A percentile compares a stretch with the other conserved stretches of the same genome.
These are phyloP conservation scores for Ptychobarbus kaznakovi DNA, from an alignment of 2,797 vertebrate genomes.

Conservation along the genomic window DNA sequence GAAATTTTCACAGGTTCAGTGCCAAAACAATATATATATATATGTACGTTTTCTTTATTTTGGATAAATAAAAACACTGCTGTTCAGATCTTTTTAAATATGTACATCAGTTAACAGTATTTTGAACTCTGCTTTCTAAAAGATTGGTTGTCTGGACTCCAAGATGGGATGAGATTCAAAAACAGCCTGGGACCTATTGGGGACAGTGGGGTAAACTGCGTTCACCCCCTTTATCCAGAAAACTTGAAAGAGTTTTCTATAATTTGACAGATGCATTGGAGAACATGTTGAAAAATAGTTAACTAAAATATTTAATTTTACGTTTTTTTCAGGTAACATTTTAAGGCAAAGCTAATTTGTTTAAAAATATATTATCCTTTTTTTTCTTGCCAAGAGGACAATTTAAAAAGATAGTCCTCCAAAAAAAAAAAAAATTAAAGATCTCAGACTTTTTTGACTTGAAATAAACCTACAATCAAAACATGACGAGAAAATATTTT, in stretches of 20 bases:
- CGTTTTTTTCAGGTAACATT: too few species aligned
- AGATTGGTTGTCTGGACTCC: background rate
- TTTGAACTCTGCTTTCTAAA: background rate
- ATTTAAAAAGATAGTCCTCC: background rate
- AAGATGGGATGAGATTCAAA: background rate
- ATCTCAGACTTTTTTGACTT: background rate
- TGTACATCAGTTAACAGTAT: background rate
- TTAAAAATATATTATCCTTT: too few species aligned
- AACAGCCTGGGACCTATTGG: too few species aligned
- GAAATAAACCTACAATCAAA: background rate
- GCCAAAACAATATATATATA: background rate
- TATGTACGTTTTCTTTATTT: background rate
- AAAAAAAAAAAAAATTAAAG: background rate
- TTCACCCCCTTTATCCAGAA: background rate
- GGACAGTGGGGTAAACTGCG: background rate
- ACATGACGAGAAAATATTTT: background rate
- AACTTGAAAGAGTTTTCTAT: too few species aligned
- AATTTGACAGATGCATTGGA: too few species aligned
- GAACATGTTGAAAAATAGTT: too few species aligned
- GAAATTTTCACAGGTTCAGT: slow-evolving; percentile 11
- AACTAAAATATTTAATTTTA: too few species aligned
- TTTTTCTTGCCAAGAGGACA: background rate
- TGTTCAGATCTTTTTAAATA: background rate
- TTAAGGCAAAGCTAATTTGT: too few species aligned
- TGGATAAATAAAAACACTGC: background rate